Evolutionary conservation across 64 coral and sea anemone genomes (phyloP).

Genomic region (Stichodactyla helianthus): DNA sequence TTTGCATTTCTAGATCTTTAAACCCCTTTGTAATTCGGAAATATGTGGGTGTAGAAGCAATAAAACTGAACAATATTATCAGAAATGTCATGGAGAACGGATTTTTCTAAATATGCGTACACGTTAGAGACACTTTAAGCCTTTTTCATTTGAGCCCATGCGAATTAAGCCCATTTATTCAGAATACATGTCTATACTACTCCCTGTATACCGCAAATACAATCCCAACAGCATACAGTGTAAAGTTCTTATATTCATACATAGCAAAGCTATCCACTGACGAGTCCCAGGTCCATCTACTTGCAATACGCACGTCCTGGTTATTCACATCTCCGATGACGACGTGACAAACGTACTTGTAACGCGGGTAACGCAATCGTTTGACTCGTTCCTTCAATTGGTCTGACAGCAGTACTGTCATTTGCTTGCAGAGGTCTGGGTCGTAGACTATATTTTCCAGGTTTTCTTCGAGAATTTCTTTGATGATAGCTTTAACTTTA

Average conservation of each 20-base stretch:
- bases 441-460: slow-evolving; percentile 45
- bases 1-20: too few species aligned
- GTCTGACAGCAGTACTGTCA: slow-evolving; percentile 38
- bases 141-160: too few species aligned
- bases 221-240: slow-evolving; percentile 66
- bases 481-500: slow-evolving; percentile 53
- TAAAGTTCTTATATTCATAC: slow-evolving; percentile 54
- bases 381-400: slow-evolving; percentile 75
- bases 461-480: slow-evolving; percentile 39
- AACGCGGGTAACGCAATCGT: slow-evolving; percentile 71
- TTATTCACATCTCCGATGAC: slow-evolving; percentile 57
- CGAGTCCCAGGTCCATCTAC: slow-evolving; percentile 62
- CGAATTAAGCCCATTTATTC: not conserved
- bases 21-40: too few species aligned
- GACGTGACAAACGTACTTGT: slow-evolving; percentile 91
- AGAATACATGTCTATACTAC: not conserved
- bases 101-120: too few species aligned
- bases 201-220: slow-evolving; percentile 77
- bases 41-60: too few species aligned
- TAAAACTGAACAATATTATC: too few species aligned
- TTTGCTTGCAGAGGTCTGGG: slow-evolving; percentile 33
- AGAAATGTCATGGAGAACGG: too few species aligned
- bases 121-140: too few species aligned
- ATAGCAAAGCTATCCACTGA: slow-evolving; percentile 68
- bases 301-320: slow-evolving; percentile 65